Evolutionary conservation across 2,888 invertebrate genomes (phyloP).

Genomic region (Tetranychus piercei): DNA sequence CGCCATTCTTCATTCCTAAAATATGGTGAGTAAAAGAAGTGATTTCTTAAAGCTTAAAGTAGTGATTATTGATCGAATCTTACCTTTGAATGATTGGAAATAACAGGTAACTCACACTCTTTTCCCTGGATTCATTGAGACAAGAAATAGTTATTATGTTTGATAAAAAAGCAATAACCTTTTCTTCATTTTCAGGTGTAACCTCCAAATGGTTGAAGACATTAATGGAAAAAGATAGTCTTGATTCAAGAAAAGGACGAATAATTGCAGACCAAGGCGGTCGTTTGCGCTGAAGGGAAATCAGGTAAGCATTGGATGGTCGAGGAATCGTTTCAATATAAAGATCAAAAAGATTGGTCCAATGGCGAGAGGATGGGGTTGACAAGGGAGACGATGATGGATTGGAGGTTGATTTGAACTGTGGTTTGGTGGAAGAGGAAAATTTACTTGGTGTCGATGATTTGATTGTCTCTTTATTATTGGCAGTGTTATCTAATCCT

Average conservation of each 20-base stretch:
- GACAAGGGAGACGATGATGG: neutral
- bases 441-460: neutral
- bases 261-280: neutral
- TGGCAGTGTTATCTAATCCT: neutral
- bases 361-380: neutral
- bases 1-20: neutral
- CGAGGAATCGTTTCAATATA: neutral
- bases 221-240: neutral
- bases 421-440: neutral
- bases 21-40: too few species aligned
- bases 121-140: neutral
- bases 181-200: neutral
- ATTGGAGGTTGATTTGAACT: neutral
- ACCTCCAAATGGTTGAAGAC: neutral
- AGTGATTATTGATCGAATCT: neutral
- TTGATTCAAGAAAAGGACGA: neutral
- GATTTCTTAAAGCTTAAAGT: too few species aligned
- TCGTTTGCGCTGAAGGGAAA: neutral
- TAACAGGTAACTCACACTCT: neutral
- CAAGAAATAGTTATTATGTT: neutral
- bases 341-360: neutral
- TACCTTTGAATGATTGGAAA: neutral
- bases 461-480: neutral
- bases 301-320: neutral
- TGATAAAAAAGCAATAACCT: neutral